Evolutionary conservation across 1,140 invertebrate genomes (phyloP).

Genomic region (Zaprionus gabonicus): DNA sequence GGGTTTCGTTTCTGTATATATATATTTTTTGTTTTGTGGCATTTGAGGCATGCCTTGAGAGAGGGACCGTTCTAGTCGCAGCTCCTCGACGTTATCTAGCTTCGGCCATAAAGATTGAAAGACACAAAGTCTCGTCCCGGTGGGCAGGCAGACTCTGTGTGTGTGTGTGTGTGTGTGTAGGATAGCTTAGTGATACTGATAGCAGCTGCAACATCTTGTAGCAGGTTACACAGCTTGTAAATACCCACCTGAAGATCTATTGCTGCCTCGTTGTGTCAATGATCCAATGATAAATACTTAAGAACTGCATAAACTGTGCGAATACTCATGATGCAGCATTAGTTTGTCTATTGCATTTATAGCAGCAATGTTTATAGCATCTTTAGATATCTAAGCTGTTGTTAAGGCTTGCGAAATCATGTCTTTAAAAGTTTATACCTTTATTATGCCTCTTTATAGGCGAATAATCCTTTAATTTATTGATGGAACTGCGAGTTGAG

Average conservation of each 20-base stretch:
- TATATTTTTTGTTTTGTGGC: neutral
- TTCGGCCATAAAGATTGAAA: constrained; percentile 53
- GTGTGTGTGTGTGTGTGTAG: constrained; percentile 25
- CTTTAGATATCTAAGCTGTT: neutral
- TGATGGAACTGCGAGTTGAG: neutral
- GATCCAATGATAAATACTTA: constrained; percentile 20
- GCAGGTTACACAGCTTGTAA: constrained; percentile 34
- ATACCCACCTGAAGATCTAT: constrained; percentile 32
- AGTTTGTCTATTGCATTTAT: neutral
- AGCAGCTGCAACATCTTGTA: neutral
- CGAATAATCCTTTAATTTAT: too few species aligned
- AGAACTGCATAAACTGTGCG: neutral
- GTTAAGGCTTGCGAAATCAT: neutral
- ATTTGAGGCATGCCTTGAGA: constrained; percentile 51
- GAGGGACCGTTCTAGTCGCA: constrained; percentile 27
- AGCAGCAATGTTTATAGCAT: neutral
- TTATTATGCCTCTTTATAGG: neutral
- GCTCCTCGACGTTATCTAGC: constrained; percentile 39
- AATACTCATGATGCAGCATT: neutral
- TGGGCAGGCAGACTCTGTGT: constrained; percentile 9
- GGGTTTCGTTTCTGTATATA: neutral
- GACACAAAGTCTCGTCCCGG: constrained; percentile 31
- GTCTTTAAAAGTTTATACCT: neutral
- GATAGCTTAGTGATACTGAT: constrained; percentile 18
- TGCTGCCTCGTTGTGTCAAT: neutral